Conservation (phyloP, 2,113 vertebrate genomes). For the Pangasianodon gigas region DNA sequence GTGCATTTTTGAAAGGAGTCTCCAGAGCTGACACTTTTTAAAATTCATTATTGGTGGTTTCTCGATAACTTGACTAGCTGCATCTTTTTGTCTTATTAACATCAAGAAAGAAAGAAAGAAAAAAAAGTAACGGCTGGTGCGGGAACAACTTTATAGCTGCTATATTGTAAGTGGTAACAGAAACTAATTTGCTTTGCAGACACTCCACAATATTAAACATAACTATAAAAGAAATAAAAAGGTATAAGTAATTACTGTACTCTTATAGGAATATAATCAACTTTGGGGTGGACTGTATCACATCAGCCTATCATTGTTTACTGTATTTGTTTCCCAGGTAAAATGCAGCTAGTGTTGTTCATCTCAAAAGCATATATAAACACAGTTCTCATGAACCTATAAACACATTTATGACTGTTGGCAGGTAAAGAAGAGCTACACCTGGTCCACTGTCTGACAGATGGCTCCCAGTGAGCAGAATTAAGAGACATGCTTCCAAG, state of each 20-base stretch:
- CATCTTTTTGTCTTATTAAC: background rate
- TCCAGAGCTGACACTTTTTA: background rate
- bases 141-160: background rate
- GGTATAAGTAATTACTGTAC: background rate
- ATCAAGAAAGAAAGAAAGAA: background rate
- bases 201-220: background rate
- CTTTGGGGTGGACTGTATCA: background rate
- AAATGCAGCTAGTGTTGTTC: background rate
- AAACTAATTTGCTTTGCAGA: background rate
- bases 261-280: background rate
- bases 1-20: background rate
- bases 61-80: background rate
- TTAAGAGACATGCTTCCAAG: background rate
- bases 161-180: background rate
- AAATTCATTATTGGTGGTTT: background rate
- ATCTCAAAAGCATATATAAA: background rate
- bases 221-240: background rate
- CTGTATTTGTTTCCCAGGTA: background rate
- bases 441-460: background rate
- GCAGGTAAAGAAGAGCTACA: background rate
- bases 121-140: background rate
- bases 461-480: background rate
- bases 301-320: background rate
- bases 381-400: background rate
- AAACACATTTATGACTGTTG: conserved; percentile 13